Evolutionary conservation across 2,113 vertebrate species (phyloP), one percentile per base, ranked within the genome.

Genomic region (Planiliza haematocheilus): DNA sequence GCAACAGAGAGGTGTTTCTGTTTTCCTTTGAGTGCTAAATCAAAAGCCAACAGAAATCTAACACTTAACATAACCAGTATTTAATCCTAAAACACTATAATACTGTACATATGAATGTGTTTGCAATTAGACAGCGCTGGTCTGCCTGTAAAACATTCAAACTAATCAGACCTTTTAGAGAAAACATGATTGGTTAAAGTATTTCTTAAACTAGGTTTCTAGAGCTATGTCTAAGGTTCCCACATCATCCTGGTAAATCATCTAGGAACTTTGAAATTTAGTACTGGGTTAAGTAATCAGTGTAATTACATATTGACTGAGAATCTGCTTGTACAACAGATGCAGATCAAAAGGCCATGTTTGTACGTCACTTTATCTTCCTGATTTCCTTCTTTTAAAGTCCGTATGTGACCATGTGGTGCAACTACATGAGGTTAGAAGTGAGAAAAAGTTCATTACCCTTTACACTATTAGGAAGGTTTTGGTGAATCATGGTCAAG

Each of bases 401-500:
- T 2, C 18, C 45, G 17, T 67, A n/a, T 59, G 17, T 36, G n/a
- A 48, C 11, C 24, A 21, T 63, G 49, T 67, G 38, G 5, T 56
- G 65, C 11, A 76, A 52, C n/a, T 61, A 16, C 24, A 14, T 46
- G 45, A 49, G 17, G 36, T 55, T 59, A 20, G 21, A 74, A 76
- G 12, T 61, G 13, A 51, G 24, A 6, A 17, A 36, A 62, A 69
- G 79, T 68, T 77, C 42, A 66, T 30, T n/a, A 43, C 36, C 9
- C 70, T 53, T 68, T 18, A 62, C 39, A 43, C 61, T 34, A 39
- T 51, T 50, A 7, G 53, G 30, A 46, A 62, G 45, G 36, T 56
- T 80, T 41, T 52, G 13, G 62, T 85, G 69, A 79, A 17, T 82
- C 80, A 75, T 6, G 7, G 34, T 30, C 55, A 60, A 56, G 60